Percentiles rank a stretch among this genome's conserved stretches.
phyloP scores from a whole-genome alignment of 1,140 invertebrate genomes.

The Thaumatotibia leucotreta region DNA sequence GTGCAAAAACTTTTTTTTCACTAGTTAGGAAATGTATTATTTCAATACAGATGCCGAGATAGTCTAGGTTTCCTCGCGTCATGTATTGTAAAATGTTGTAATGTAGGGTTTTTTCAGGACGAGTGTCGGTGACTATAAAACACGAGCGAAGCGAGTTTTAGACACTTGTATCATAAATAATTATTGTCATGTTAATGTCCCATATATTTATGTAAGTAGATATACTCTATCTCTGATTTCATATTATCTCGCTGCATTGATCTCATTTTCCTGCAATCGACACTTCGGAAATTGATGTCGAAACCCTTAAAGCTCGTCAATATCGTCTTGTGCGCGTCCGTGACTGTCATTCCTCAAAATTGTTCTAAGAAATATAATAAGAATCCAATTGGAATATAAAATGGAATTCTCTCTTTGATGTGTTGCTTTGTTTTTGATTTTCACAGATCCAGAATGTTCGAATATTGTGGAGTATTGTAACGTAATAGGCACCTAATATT shows the following conservation, averaged over 20 bases:
- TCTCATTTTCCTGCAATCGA: background rate
- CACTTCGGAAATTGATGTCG: background rate
- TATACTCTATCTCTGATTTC: background rate
- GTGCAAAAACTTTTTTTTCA: too few species aligned
- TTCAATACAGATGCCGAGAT: too few species aligned
- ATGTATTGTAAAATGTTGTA: too few species aligned
- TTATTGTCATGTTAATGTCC: too few species aligned
- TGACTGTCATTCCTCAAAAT: background rate
- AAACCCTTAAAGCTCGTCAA: background rate
- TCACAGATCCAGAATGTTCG: background rate
- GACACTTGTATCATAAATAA: too few species aligned
- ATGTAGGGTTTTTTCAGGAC: too few species aligned
- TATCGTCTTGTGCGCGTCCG: background rate
- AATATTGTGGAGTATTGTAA: too few species aligned
- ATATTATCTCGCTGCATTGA: background rate
- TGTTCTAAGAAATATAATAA: background rate
- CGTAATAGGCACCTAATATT: too few species aligned
- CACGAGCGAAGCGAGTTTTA: too few species aligned
- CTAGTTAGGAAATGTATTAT: too few species aligned
- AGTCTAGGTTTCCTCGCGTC: too few species aligned
- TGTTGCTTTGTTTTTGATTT: background rate
- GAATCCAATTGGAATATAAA: background rate
- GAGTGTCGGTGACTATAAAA: too few species aligned
- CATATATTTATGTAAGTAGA: background rate
- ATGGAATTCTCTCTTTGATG: background rate